Percentiles rank a stretch among this genome's conserved stretches.
phyloP scores from a whole-genome alignment of 2,888 invertebrate genomes.

The Dicroscelio sp. region DNA sequence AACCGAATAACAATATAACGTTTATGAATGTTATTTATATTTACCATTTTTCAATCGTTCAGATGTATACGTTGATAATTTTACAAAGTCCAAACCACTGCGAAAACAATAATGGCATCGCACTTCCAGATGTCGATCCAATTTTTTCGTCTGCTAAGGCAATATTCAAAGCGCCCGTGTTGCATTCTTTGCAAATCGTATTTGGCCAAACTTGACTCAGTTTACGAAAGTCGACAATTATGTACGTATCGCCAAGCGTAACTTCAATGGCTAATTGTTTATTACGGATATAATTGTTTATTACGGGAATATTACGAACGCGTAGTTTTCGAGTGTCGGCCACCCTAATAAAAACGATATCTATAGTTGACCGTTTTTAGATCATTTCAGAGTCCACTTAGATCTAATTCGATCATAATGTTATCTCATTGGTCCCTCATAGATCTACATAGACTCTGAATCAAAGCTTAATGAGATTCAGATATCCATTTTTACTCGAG shows the following conservation, averaged over 20 bases:
- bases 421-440: too few relatives aligned
- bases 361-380: too few relatives aligned
- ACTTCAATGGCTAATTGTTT: not conserved
- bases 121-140: conserved; percentile 14
- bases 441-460: too few relatives aligned
- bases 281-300: too few relatives aligned
- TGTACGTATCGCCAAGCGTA: conserved; percentile 7
- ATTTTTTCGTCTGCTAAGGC: not conserved
- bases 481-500: too few relatives aligned
- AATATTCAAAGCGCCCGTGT: not conserved
- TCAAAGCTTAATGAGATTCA: too few relatives aligned
- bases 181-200: not conserved
- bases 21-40: not conserved
- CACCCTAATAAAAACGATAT: too few relatives aligned
- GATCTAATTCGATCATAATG: too few relatives aligned
- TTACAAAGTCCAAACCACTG: not conserved
- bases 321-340: conserved; percentile 22
- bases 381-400: too few relatives aligned
- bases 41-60: not conserved
- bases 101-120: not conserved
- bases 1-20: not conserved
- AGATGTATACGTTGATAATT: conserved; percentile 10
- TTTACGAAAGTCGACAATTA: conserved; percentile 32
- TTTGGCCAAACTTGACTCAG: not conserved
- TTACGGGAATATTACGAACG: conserved; percentile 7